A percentile compares a stretch with the other conserved stretches of the same genome.
These are phyloP conservation scores for Thera obeliscata DNA, from an alignment of 2,888 invertebrate genomes.

Conservation along the genomic window DNA sequence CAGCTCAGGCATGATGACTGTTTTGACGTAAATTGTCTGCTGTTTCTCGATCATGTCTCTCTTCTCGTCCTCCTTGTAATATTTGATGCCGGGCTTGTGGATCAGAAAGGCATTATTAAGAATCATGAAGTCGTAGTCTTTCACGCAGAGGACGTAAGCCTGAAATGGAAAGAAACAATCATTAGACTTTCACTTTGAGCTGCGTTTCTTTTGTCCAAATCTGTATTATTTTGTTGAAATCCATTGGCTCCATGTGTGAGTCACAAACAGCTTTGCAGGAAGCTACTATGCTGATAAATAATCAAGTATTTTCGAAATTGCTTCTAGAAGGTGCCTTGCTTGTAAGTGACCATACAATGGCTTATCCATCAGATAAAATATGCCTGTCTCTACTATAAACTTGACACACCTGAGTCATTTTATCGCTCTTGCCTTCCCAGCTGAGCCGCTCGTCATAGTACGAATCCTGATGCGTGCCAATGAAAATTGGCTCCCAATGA, in stretches of 20 bases:
- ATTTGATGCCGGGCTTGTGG: constrained; percentile 96
- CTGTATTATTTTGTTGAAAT: no score
- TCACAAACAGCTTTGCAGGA: no score
- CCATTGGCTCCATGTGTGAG: no score
- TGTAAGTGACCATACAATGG: no score
- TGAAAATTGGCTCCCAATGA: constrained; percentile 97
- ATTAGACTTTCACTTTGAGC: background rate
- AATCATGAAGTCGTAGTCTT: constrained; percentile 96
- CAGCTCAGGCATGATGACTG: constrained; percentile 92
- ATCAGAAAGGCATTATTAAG: constrained; percentile 96
- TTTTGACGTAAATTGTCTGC: constrained; percentile 90
- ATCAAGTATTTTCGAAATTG: no score
- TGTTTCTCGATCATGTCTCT: constrained; percentile 90
- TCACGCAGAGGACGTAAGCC: constrained; percentile 95
- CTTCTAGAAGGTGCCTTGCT: no score
- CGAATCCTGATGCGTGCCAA: constrained; percentile 94
- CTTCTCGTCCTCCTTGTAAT: constrained; percentile 90
- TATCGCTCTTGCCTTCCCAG: constrained; percentile 98
- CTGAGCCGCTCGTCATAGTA: constrained; percentile 95
- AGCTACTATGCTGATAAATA: no score
- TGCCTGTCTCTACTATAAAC: no score
- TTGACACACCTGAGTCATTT: constrained; percentile 94
- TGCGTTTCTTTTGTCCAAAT: no score
- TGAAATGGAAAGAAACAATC: constrained; percentile 65
- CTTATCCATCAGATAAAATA: no score